These are phyloP conservation scores for Prosapia bicincta DNA, from an alignment of 2,888 invertebrate species.

Conservation along the genomic window DNA sequence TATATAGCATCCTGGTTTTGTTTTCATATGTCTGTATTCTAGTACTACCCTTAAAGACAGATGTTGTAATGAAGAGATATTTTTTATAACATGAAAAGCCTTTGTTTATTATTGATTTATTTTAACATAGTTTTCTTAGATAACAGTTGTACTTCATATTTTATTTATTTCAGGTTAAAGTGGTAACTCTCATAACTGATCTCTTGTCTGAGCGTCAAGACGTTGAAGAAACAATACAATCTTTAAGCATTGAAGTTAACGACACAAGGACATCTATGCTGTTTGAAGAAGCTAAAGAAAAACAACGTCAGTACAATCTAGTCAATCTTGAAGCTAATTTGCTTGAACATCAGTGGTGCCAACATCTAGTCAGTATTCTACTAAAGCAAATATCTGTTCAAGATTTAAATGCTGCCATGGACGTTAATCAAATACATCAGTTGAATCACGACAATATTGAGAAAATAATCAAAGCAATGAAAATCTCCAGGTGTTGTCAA, in stretches of 20 bases:
- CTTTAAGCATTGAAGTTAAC: slow-evolving; percentile 32
- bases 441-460: background rate
- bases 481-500: background rate
- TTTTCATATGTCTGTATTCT: too few species aligned
- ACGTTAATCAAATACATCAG: background rate
- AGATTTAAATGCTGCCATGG: background rate
- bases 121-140: too few species aligned
- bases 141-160: too few species aligned
- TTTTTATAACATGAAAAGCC: too few species aligned
- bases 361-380: background rate
- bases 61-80: too few species aligned
- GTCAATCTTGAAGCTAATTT: slow-evolving; percentile 45
- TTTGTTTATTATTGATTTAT: too few species aligned
- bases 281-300: slow-evolving; percentile 44
- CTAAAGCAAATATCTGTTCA: background rate
- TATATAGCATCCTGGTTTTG: too few species aligned
- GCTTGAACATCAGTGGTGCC: slow-evolving; percentile 34
- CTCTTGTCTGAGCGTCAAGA: slow-evolving; percentile 52
- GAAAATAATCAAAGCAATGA: background rate
- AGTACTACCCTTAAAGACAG: too few species aligned
- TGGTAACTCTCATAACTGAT: slow-evolving; percentile 58
- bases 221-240: slow-evolving; percentile 29
- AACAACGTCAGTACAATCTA: slow-evolving; percentile 45
- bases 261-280: slow-evolving; percentile 41
- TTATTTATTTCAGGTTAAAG: slow-evolving; percentile 48